Base-by-base conservation (phyloP, 2,888 invertebrate genomes). In the Neocrepidodera transversa region DNA sequence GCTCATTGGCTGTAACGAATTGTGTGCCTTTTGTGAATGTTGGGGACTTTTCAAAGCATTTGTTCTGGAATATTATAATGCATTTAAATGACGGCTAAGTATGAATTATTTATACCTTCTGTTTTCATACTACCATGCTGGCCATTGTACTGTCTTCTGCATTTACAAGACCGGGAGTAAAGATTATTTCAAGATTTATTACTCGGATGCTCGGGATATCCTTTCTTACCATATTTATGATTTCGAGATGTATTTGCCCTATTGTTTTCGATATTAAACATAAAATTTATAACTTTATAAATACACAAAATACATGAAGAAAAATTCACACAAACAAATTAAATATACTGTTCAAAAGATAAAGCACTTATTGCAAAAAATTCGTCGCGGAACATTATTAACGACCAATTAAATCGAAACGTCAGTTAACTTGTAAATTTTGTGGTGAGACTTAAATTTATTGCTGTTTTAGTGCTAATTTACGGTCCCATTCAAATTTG, bases 51-150 rank as follows among this genome's bases (percentile, higher is more conserved):
- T 50, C 40, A 61, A n/a, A n/a, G 20, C 59, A 56, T 63, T 59
- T 53, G 45, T 63, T 55, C 51, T 35, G 54, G 58, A 61, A 64
- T 66, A 70, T 70, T 70, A 67, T 70, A 70, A 70, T 68, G 64
- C 66, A 69, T 70, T 68, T 68, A 71, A 72, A 70, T 70, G 71
- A 70, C 70, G 65, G 64, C 56, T 52, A 58, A 61, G 66, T 65
- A 73, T 73, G 73, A 71, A 73, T 73, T 69, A 73, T 73, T 68
- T 71, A 73, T 73, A 62, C 57, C 50, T 59, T 56, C 62, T 63
- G 62, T 61, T 65, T 65, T 63, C n/a, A 65, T 63, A 49, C 55
- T 66, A 51, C 53, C 40, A 28, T 60, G 58, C 56, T 55, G 52
- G 59, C 68, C 67, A 70, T 71, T 71, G 69, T 69, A 69, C 68